Evolutionary conservation across 2,797 vertebrate genomes (phyloP), one percentile per base, ranked within the genome.

Genomic region (Danio aesculapii): DNA sequence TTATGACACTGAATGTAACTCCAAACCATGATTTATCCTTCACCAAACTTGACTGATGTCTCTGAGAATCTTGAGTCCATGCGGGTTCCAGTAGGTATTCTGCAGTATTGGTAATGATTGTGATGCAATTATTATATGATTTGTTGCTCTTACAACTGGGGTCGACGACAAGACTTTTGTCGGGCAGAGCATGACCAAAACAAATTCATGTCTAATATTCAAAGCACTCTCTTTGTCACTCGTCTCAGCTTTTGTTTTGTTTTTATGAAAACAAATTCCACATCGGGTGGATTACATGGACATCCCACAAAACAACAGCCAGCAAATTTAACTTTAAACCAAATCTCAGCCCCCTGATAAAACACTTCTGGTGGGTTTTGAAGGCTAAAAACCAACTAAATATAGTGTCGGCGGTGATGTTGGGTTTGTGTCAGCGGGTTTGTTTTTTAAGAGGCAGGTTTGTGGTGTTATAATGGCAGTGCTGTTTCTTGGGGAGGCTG

Each of bases 401-500:
- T 55, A 67, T 46, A 73, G 70, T 47, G 70, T 21, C 12, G 0
- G 30, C 30, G 1, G 2, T 17, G 17, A 46, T 52, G 39, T 62
- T 17, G 12, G 13, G 53, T 64, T 80, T 55, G 17, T 62, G 63
- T 73, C n/a, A 57, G 70, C 5, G 41, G 11, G 53, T 43, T 55
- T 41, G 69, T 50, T 70, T 62, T 73, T 73, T 21, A 73, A 53
- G 6, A 17, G n/a, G 52, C 69, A 57, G 17, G 55, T 62, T 66
- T n/a, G 61, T 70, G 11, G 71, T 5, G 52, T 53, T 66, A 84
- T 79, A 86, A 81, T 81, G 61, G 57, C 6, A 6, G 19, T 66
- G 44, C 53, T 69, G 82, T 81, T 17, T 75, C 64, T 84, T 73
- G 82, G 84, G 84, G 30, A 89, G 88, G 84, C 84, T 84, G 80